phyloP scores from a whole-genome alignment of 2,113 vertebrate genomes.

The Mastomys natalensis region DNA sequence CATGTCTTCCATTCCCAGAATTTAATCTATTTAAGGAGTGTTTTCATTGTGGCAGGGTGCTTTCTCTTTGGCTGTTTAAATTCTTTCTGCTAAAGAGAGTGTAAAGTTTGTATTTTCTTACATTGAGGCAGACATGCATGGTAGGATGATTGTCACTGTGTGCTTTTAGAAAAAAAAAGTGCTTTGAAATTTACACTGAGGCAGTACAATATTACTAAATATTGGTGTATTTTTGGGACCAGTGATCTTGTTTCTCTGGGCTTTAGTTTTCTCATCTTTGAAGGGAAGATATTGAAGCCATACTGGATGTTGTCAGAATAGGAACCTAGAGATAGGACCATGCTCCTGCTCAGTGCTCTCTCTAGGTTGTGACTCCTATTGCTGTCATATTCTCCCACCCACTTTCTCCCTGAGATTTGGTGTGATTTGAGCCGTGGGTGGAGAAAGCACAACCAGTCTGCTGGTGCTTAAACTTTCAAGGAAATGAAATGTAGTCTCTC shows the following conservation, averaged over 20 bases:
- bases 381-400: not conserved
- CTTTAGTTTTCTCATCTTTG: not conserved
- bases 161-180: not conserved
- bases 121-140: not conserved
- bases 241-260: not conserved
- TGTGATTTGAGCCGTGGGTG: not conserved
- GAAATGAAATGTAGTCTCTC: not conserved
- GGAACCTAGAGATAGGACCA: not conserved
- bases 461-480: not conserved
- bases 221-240: not conserved
- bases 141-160: not conserved
- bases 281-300: not conserved
- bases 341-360: not conserved
- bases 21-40: not conserved
- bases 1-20: not conserved
- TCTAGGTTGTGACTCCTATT: not conserved
- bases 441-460: too few relatives aligned
- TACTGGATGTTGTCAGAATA: too few relatives aligned
- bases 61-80: not conserved
- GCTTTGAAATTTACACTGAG: not conserved
- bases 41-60: not conserved
- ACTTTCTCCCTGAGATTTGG: not conserved
- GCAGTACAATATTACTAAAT: not conserved
- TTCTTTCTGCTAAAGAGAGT: not conserved
- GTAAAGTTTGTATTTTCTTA: not conserved